Percentiles rank a stretch among this genome's conserved stretches.
These are phyloP conservation scores for Porites rus DNA, from an alignment of 92 coral and sea anemone species.

Conservation along the genomic window DNA sequence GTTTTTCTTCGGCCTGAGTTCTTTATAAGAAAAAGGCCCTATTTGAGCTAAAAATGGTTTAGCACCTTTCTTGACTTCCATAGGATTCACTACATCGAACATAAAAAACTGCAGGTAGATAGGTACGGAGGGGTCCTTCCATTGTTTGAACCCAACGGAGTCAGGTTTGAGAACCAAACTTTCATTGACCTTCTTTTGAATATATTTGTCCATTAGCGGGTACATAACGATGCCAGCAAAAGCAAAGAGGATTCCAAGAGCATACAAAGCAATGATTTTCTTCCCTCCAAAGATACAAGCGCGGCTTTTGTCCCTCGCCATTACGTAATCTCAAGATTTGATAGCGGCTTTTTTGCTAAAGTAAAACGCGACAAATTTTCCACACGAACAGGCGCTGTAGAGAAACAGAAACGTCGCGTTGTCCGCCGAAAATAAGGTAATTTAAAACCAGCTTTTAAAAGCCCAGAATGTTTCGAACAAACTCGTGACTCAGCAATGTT, in stretches of 20 bases:
- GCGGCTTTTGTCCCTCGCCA: not conserved
- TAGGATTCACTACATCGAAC: slow-evolving; percentile 68
- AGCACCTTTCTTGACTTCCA: slow-evolving; percentile 64
- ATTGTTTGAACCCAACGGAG: slow-evolving; percentile 71
- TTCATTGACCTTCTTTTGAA: slow-evolving; percentile 74
- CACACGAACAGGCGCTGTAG: not conserved
- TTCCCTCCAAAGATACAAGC: slow-evolving; percentile 76
- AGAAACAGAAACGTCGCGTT: not conserved
- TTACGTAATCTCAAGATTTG: not conserved
- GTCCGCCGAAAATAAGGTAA: not conserved
- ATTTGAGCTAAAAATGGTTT: slow-evolving; percentile 72
- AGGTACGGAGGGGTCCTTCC: slow-evolving; percentile 82
- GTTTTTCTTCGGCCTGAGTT: slow-evolving; percentile 78
- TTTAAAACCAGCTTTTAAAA: not conserved
- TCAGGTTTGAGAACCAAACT: slow-evolving; percentile 78
- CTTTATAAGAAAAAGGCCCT: slow-evolving; percentile 95
- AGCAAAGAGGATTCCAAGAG: slow-evolving; percentile 74
- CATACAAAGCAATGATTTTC: slow-evolving; percentile 73
- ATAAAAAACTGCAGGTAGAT: slow-evolving; percentile 83
- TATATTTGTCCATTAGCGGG: slow-evolving; percentile 70
- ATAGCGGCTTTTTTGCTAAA: not conserved
- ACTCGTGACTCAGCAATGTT: slow-evolving; percentile 14
- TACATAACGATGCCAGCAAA: slow-evolving; percentile 69
- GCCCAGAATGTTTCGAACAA: not conserved
- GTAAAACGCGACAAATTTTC: not conserved